Percentiles rank a stretch among this genome's conserved stretches.
Conservation (phyloP, 2,888 invertebrate genomes). For the Synanthedon myopaeformis region DNA sequence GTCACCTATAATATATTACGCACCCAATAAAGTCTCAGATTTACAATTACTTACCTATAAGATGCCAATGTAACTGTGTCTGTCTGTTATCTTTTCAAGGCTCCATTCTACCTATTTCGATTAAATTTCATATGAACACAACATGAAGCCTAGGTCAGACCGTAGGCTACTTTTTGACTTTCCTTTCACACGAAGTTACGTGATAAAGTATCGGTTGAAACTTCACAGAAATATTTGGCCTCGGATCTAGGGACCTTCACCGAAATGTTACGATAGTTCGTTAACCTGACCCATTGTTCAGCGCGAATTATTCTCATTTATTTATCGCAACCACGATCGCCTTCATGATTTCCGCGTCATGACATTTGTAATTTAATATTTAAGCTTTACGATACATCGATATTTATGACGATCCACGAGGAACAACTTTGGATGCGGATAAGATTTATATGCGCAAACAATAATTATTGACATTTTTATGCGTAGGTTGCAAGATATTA, state of each 20-base stretch:
- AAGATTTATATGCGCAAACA: neutral
- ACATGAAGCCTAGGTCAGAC: no score
- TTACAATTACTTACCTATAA: no score
- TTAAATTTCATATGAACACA: no score
- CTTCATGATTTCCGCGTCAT: conserved; percentile 61
- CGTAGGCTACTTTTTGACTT: no score
- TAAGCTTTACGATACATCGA: conserved; percentile 39
- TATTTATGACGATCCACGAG: conserved; percentile 31
- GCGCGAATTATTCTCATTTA: conserved; percentile 55
- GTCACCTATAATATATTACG: no score
- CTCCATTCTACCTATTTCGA: no score
- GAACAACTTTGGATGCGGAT: conserved; percentile 3
- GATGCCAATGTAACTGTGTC: no score
- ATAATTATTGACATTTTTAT: neutral
- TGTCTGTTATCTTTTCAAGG: no score
- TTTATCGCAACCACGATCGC: conserved; percentile 47
- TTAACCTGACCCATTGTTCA: conserved; percentile 56
- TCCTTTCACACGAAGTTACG: no score
- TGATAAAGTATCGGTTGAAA: neutral
- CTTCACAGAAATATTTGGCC: conserved; percentile 26
- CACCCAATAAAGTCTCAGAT: no score
- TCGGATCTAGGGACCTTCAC: conserved; percentile 60
- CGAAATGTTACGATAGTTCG: conserved; percentile 61
- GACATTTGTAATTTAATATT: conserved; percentile 41
- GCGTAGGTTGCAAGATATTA: neutral